Percentiles rank a stretch among this genome's conserved stretches.
These are phyloP conservation scores for Camptogramma bilineatum DNA, from an alignment of 2,888 invertebrate genomes.

Conservation along the genomic window DNA sequence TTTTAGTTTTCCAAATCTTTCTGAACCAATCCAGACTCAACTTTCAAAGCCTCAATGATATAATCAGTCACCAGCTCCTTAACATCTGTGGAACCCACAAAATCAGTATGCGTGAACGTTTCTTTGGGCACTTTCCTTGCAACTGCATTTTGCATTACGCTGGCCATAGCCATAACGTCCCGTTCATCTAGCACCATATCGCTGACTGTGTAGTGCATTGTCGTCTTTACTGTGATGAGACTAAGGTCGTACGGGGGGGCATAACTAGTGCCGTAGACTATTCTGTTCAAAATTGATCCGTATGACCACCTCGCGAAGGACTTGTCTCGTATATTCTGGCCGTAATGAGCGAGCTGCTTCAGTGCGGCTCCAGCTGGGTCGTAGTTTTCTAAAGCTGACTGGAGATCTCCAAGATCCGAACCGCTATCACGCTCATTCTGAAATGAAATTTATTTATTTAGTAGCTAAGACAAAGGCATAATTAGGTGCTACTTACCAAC, in stretches of 20 bases:
- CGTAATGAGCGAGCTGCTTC: slow-evolving; percentile 70
- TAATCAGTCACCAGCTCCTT: slow-evolving; percentile 21
- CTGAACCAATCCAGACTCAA: slow-evolving; percentile 8
- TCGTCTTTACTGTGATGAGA: slow-evolving; percentile 55
- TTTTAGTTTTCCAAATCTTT: background rate
- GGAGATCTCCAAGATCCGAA: background rate
- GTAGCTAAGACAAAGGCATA: too few relatives aligned
- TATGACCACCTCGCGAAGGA: slow-evolving; percentile 65
- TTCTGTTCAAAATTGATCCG: slow-evolving; percentile 53
- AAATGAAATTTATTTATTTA: background rate
- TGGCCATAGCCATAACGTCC: slow-evolving; percentile 18
- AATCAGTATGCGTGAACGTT: slow-evolving; percentile 11
- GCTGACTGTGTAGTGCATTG: slow-evolving; percentile 49
- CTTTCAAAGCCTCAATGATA: slow-evolving; percentile 14
- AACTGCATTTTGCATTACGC: slow-evolving; percentile 1
- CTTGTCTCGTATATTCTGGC: slow-evolving; percentile 67
- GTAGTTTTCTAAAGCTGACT: slow-evolving; percentile 22
- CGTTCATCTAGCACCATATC: slow-evolving; percentile 12
- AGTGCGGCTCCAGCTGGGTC: slow-evolving; percentile 57
- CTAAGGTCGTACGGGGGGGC: slow-evolving; percentile 64
- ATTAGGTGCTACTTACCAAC: too few relatives aligned
- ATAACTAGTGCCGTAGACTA: slow-evolving; percentile 52
- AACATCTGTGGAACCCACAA: slow-evolving; percentile 8
- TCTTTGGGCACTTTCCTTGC: slow-evolving; percentile 13
- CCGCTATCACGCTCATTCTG: background rate